These are phyloP conservation scores for Acholoe squamosa DNA, from an alignment of 2,888 invertebrate species.

Conservation along the genomic window DNA sequence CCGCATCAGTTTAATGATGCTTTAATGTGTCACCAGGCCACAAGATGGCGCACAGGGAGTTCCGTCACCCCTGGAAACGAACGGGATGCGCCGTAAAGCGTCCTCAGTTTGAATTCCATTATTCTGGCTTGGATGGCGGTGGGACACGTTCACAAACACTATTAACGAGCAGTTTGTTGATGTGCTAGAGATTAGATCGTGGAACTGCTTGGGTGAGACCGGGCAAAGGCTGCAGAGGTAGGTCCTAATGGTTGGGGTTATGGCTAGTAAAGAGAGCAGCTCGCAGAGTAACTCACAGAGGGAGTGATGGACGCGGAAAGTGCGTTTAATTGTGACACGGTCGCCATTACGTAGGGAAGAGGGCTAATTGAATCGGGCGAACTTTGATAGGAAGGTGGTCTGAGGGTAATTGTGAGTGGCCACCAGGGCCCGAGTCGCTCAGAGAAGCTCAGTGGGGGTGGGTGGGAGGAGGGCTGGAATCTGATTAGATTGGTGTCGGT, in stretches of 20 bases:
- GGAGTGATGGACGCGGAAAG: slow-evolving; percentile 21
- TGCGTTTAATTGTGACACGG: slow-evolving; percentile 35
- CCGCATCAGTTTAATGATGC: slow-evolving; percentile 56
- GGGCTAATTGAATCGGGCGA: slow-evolving; percentile 59
- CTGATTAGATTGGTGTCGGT: slow-evolving; percentile 8
- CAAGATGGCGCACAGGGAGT: not conserved
- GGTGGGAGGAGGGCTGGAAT: slow-evolving; percentile 5
- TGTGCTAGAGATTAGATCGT: not conserved
- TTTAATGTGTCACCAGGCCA: slow-evolving; percentile 43
- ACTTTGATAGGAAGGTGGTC: slow-evolving; percentile 52
- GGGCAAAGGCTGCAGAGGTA: too few relatives aligned
- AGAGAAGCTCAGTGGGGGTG: not conserved
- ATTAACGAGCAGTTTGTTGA: not conserved
- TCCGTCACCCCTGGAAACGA: slow-evolving; percentile 25
- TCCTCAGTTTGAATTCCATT: not conserved
- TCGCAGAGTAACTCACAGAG: not conserved
- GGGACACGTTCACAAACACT: not conserved
- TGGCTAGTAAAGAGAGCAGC: slow-evolving; percentile 14
- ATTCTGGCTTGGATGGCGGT: not conserved
- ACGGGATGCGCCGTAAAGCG: not conserved
- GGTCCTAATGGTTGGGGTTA: too few relatives aligned
- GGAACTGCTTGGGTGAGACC: not conserved
- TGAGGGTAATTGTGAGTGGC: slow-evolving; percentile 39
- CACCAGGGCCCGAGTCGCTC: not conserved
- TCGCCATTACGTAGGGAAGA: not conserved